Percentiles rank a stretch among this genome's conserved stretches.
phyloP scores from a whole-genome alignment of 2,113 vertebrate genomes.

The Electrona antarctica region DNA sequence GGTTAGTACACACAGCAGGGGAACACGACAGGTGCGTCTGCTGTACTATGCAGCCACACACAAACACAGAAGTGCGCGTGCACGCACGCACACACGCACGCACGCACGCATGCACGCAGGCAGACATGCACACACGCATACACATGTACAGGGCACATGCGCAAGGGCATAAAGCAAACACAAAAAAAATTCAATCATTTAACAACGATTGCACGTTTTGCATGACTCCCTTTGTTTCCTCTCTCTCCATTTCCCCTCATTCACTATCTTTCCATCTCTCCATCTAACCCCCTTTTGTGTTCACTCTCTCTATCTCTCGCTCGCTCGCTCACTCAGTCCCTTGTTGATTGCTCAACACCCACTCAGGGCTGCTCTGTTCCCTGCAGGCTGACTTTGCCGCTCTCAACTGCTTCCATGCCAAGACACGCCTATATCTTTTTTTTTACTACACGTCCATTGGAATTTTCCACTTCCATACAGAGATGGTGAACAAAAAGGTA shows the following conservation, averaged over 20 bases:
- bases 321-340: constrained; percentile 32
- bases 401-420: constrained; percentile 69
- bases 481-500: constrained; percentile 66
- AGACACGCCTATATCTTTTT: constrained; percentile 61
- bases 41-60: neutral
- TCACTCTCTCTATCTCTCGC: constrained; percentile 27
- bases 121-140: neutral
- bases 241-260: constrained; percentile 10
- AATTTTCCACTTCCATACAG: constrained; percentile 76
- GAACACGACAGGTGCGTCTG: constrained; percentile 58
- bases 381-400: constrained; percentile 55
- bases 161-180: too few relatives aligned
- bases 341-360: constrained; percentile 68
- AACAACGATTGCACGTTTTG: too few relatives aligned
- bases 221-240: constrained; percentile 16
- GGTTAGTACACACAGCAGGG: constrained; percentile 31
- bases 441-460: constrained; percentile 67
- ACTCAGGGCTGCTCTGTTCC: constrained; percentile 36
- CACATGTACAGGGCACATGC: neutral
- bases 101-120: neutral
- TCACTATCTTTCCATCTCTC: constrained; percentile 27
- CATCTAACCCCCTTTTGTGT: neutral
- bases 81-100: neutral
- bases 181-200: too few relatives aligned
- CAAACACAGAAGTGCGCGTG: neutral